phyloP scores from a whole-genome alignment of 2,888 invertebrate genomes.

The Diogma glabrata region DNA sequence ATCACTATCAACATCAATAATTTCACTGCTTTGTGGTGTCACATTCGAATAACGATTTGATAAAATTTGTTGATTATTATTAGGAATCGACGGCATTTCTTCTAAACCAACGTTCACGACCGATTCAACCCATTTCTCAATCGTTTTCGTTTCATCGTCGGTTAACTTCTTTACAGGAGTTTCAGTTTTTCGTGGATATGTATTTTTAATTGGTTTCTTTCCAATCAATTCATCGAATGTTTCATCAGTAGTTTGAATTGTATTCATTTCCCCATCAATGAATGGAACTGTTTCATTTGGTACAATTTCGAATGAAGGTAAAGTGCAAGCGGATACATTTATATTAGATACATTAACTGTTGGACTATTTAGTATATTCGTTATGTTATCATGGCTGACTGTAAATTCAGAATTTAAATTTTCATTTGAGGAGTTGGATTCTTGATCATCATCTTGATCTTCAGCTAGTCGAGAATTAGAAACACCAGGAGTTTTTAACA shows the following conservation, averaged over 20 bases:
- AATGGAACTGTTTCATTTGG: neutral
- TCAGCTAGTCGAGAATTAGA: neutral
- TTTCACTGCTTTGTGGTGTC: neutral
- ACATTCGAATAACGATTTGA: slow-evolving; percentile 4
- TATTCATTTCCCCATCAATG: neutral
- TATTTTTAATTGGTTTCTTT: slow-evolving; percentile 19
- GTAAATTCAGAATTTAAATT: neutral
- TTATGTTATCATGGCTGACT: neutral
- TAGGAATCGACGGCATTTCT: neutral
- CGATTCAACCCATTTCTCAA: slow-evolving; percentile 4
- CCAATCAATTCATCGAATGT: slow-evolving; percentile 25
- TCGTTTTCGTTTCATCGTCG: neutral
- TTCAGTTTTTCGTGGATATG: slow-evolving; percentile 16
- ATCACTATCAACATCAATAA: neutral
- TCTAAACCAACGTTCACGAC: neutral
- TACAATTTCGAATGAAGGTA: neutral
- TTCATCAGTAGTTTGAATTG: slow-evolving; percentile 20
- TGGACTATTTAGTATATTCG: neutral
- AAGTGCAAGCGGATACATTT: neutral
- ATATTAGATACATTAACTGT: neutral
- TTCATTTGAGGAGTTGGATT: neutral
- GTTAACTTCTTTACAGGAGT: slow-evolving; percentile 7
- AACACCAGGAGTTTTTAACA: neutral
- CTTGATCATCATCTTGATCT: neutral
- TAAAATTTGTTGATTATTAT: slow-evolving; percentile 5